Evolutionary conservation across 2,888 invertebrate species (phyloP).

Genomic region (Polia nebulosa): DNA sequence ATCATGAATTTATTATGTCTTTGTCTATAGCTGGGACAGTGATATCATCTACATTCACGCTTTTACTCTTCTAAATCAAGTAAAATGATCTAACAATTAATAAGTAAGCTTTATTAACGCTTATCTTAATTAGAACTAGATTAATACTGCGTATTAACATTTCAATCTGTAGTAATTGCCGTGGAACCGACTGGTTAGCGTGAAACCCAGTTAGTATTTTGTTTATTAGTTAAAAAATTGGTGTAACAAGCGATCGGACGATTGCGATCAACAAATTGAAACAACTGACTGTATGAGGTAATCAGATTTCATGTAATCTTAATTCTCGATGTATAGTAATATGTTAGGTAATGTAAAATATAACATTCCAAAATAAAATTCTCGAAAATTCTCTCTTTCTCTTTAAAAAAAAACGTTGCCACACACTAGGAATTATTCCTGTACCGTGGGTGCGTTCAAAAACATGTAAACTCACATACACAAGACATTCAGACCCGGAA

Average conservation of each 20-base stretch:
- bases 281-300: constrained; percentile 31
- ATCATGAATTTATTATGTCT: constrained; percentile 11
- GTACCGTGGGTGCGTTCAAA: too few relatives aligned
- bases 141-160: constrained; percentile 44
- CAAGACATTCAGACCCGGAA: too few relatives aligned
- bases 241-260: constrained; percentile 36
- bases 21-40: background rate
- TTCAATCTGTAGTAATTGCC: constrained; percentile 43
- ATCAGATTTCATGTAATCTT: constrained; percentile 39
- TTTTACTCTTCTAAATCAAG: constrained; percentile 27
- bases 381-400: too few relatives aligned
- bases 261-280: constrained; percentile 35
- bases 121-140: constrained; percentile 46
- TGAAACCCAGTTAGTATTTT: constrained; percentile 39
- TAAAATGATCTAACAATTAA: constrained; percentile 16
- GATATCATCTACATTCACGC: constrained; percentile 7
- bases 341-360: constrained; percentile 18
- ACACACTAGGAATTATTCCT: too few relatives aligned
- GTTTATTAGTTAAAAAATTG: constrained; percentile 49
- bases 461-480: too few relatives aligned
- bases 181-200: constrained; percentile 45
- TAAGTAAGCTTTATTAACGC: constrained; percentile 22
- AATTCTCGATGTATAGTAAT: constrained; percentile 23
- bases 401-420: too few relatives aligned
- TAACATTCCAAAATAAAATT: too few relatives aligned